Base-by-base conservation (phyloP, 2,888 invertebrate species). In the Penaeus monodon region DNA sequence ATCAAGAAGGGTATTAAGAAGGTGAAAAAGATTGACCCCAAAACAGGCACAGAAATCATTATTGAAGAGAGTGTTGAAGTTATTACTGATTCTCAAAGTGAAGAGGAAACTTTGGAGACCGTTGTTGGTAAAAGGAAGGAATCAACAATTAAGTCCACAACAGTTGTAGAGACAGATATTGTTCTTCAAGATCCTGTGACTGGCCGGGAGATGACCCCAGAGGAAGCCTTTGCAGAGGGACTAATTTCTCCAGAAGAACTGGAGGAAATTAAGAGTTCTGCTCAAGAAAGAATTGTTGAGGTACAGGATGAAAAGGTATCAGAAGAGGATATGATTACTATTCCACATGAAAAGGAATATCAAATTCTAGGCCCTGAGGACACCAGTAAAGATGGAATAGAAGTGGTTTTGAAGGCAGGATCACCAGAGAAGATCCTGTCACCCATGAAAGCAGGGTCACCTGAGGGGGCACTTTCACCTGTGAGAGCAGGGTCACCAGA, bases 21-120 rank as follows among this genome's bases (percentile, higher is more conserved):
- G 20, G 44, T 91, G 90, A 65, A 88, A 90, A 57, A 85, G 29
- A 79, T 90, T 90, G 81, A 91, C 90, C 74, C 91, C 89, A 29
- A 91, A 90, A 91, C 91, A 90, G 78, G 91, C 89, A 27, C 85
- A 88, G 84, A 90, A 85, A 94, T 95, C 10, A 96, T 95, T 10
- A 95, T 95, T 1, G 94, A 95, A 86, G 95, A 95, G 90, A 94
- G 95, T 0, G 94, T 95, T 85, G 95, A 95, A 92, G 94, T 88
- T n/a, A 84, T 88, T n/a, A 81, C 88, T 22, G 88, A 88, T 63
- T 65, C 84, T 27, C 65, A 73, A 0, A 79, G 65, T 86, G 95
- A 93, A 88, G 94, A 94, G 20, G 90, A 91, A 27, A 74, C 66
- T 85, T 95, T 93, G 86, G 94, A 94, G 17, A 88, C 91, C 7